Conservation (phyloP, 2,797 vertebrate genomes). For the Sardinella longiceps region DNA sequence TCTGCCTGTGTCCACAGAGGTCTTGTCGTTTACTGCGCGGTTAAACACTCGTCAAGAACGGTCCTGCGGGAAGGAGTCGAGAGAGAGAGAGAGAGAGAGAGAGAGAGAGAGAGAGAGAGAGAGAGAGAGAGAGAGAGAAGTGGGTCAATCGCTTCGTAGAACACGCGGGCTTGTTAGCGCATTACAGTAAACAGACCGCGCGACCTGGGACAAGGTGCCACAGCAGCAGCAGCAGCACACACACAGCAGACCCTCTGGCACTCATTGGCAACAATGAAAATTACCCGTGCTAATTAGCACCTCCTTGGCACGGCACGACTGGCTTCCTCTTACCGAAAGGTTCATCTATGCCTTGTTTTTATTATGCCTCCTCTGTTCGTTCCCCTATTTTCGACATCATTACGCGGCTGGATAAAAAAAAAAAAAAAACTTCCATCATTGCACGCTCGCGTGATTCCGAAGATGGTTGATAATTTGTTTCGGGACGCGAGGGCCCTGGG, state of each 20-base stretch:
- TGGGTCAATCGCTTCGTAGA: slow-evolving; percentile 63
- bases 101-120: slow-evolving; percentile 64
- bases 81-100: slow-evolving; percentile 64
- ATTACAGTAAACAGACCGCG: slow-evolving; percentile 45
- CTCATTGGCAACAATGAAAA: slow-evolving; percentile 62
- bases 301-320: slow-evolving; percentile 54
- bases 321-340: slow-evolving; percentile 8
- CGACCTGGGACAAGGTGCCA: slow-evolving; percentile 54
- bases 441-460: slow-evolving; percentile 29
- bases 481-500: slow-evolving; percentile 26
- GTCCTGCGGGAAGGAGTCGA: slow-evolving; percentile 35
- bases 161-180: slow-evolving; percentile 49
- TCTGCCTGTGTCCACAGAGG: not conserved
- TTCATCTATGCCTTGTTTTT: slow-evolving; percentile 15
- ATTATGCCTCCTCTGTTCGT: slow-evolving; percentile 27
- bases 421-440: slow-evolving; percentile 24
- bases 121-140: slow-evolving; percentile 65
- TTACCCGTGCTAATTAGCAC: slow-evolving; percentile 70
- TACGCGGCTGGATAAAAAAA: slow-evolving; percentile 35
- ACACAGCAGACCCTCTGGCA: slow-evolving; percentile 55
- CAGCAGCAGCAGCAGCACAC: no score
- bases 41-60: slow-evolving; percentile 27
- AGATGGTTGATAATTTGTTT: slow-evolving; percentile 44
- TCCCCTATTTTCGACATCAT: slow-evolving; percentile 41
- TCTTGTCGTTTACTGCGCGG: slow-evolving; percentile 14